Base-by-base conservation (phyloP, 2,888 invertebrate genomes). In the Orchesella flavescens region DNA sequence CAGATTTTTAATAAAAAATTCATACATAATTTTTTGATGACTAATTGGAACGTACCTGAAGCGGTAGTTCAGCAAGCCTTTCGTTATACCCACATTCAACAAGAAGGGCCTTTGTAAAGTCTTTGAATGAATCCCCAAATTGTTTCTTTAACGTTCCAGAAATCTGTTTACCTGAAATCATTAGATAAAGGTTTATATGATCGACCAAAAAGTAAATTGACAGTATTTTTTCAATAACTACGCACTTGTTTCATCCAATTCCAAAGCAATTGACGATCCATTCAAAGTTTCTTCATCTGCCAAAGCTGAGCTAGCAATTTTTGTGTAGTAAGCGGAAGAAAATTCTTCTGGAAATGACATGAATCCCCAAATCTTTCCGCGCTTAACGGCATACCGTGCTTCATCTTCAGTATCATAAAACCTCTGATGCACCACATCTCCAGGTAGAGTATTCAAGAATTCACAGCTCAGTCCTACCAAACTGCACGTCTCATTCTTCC, bases 241-340 rank as follows among this genome's bases (percentile, higher is more conserved):
- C 34, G 5, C 24, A 80, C 83, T 85, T 10, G 86, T 80, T 68
- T 83, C 84, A 44, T 87, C 87, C 61, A 87, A 46, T 43, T 84
- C 69, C 7, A 86, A 66, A 2, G 59, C 53, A 1, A 87, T 77
- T n/a, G 43, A 53, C 0, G 86, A 86, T 0, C 83, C 83, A 24
- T 77, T 63, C 15, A 87, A 44, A 9, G 85, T 80, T 7, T 83
- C 84, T 61, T 87, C 86, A 17, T 78, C 79, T 0, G 83, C 77
- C n/a, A 78, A n/a, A 13, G 84, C 82, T 13, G 82, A 79, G 43
- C 80, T 81, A 4, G 86, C 43, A 1, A 83, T 78, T 69, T 84
- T 69, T 0, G 79, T 73, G 71, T 72, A 84, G n/a, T 85, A 77
- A 21, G 78, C 65, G 0, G 55, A 57, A 9, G 84, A 84, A 46